Evolutionary conservation across 2,797 vertebrate genomes (phyloP).

Genomic region (Morus bassanus): DNA sequence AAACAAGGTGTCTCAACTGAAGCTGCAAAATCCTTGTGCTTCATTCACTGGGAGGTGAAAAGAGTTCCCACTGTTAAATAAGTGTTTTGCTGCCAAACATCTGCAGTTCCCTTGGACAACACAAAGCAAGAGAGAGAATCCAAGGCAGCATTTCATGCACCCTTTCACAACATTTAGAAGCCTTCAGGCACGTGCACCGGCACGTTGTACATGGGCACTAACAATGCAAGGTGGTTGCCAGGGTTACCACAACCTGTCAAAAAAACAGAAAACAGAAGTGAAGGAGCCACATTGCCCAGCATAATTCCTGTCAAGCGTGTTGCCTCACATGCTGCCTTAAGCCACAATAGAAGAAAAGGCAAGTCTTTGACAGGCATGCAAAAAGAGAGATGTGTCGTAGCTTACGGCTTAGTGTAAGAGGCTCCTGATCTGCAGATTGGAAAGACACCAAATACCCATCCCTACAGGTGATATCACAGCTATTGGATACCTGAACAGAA

Average conservation of each 20-base stretch:
- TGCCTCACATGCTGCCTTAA: background rate
- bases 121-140: background rate
- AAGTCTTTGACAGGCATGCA: background rate
- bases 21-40: background rate
- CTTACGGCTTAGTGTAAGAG: background rate
- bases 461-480: background rate
- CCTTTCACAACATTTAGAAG: background rate
- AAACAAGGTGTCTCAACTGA: background rate
- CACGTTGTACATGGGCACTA: background rate
- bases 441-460: background rate
- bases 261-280: background rate
- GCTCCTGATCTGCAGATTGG: background rate
- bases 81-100: background rate
- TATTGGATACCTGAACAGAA: background rate
- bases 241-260: constrained; percentile 8
- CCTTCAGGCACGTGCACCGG: background rate
- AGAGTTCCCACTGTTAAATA: background rate
- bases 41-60: background rate
- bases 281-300: background rate
- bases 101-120: background rate
- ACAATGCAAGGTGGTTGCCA: constrained; percentile 6
- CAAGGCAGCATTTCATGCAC: background rate
- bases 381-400: background rate
- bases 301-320: background rate
- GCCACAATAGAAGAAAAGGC: fast-evolving